Percentiles rank a stretch among this genome's conserved stretches.
phyloP scores from a whole-genome alignment of 2,113 vertebrate genomes.

The Ibidorhyncha struthersii region DNA sequence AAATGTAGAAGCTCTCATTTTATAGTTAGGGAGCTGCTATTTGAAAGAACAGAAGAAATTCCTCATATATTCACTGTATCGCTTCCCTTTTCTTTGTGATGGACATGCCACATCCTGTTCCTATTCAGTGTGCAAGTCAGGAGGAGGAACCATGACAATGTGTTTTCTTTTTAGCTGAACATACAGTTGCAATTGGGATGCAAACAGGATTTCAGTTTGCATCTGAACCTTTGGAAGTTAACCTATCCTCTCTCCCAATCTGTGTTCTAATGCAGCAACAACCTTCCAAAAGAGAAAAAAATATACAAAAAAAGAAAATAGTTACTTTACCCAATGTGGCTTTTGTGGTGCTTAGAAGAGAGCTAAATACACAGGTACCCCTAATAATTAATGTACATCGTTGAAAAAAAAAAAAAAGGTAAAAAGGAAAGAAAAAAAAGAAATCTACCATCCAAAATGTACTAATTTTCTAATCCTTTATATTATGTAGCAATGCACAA shows the following conservation, averaged over 20 bases:
- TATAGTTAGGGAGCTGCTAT: neutral
- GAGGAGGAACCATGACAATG: neutral
- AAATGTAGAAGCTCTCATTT: neutral
- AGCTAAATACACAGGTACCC: neutral
- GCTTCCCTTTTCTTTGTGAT: neutral
- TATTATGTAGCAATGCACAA: neutral
- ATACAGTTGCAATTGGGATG: neutral
- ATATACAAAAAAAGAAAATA: neutral
- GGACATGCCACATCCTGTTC: neutral
- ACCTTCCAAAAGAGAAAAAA: neutral
- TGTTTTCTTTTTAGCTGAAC: neutral
- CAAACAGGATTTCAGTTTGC: fast-evolving
- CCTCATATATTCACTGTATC: neutral
- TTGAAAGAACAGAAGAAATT: neutral
- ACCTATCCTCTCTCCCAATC: neutral
- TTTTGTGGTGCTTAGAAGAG: neutral
- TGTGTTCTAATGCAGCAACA: neutral
- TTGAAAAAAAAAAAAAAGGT: too few species aligned
- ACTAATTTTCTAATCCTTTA: neutral
- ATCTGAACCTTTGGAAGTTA: neutral
- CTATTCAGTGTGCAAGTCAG: neutral
- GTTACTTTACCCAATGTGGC: neutral
- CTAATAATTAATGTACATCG: neutral
- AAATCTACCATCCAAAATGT: neutral
- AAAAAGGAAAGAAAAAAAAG: too few species aligned